phyloP scores from a whole-genome alignment of 2,888 invertebrate species.

The Tanytarsus gracilentus region DNA sequence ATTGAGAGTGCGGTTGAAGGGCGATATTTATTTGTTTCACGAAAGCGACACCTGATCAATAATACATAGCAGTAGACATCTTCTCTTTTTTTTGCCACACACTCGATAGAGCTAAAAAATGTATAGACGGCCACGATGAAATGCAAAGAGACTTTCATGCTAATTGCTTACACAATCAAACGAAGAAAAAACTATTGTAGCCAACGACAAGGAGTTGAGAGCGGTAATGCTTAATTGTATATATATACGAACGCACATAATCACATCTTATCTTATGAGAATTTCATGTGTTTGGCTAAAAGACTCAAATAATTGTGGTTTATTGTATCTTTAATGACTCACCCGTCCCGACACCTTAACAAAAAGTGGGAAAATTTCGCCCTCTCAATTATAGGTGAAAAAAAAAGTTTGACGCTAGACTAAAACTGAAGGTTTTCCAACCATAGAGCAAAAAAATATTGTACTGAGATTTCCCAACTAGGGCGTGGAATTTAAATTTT shows the following conservation, averaged over 20 bases:
- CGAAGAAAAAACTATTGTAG: neutral
- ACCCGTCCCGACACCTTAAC: neutral
- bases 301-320: neutral
- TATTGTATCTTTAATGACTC: neutral
- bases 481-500: conserved; percentile 18
- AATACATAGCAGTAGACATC: neutral
- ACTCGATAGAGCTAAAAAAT: neutral
- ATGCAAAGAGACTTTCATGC: conserved; percentile 16
- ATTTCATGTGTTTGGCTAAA: neutral
- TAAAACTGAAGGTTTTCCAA: neutral
- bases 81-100: conserved; percentile 8
- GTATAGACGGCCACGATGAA: neutral
- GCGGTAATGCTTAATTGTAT: too few relatives aligned
- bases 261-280: too few relatives aligned
- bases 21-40: neutral
- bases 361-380: neutral
- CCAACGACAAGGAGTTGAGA: conserved; percentile 11
- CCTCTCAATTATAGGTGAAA: neutral
- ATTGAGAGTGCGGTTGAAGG: neutral
- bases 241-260: too few relatives aligned
- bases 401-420: conserved; percentile 7
- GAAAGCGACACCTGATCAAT: conserved; percentile 15
- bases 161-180: conserved; percentile 27
- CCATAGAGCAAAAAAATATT: too few relatives aligned
- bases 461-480: conserved; percentile 19